phyloP scores from a whole-genome alignment of 2,888 invertebrate species.

The Cataglyphis livida region DNA sequence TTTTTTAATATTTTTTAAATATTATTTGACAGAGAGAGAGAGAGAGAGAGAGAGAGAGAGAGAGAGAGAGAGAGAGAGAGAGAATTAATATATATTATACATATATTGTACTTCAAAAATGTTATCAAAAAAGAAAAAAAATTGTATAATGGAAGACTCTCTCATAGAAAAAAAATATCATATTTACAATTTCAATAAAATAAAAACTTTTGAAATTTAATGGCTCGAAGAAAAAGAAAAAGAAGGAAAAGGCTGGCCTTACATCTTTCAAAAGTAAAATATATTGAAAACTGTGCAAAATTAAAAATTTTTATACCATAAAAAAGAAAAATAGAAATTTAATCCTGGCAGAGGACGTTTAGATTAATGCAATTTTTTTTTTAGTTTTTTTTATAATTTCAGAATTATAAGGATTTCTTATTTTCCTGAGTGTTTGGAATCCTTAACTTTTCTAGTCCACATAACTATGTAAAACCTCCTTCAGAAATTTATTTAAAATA shows the following conservation, averaged over 20 bases:
- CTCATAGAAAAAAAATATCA: background rate
- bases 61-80: background rate
- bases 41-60: background rate
- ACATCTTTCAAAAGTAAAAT: background rate
- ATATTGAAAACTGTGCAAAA: background rate
- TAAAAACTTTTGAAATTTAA: conserved; percentile 15
- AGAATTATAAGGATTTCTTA: background rate
- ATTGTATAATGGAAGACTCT: background rate
- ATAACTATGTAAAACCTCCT: background rate
- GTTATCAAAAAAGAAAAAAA: background rate
- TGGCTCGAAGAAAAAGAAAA: conserved; percentile 16
- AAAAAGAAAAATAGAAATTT: background rate
- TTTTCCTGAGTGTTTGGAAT: background rate
- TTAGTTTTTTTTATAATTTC: background rate
- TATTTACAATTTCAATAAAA: conserved; percentile 27
- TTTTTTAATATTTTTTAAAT: background rate
- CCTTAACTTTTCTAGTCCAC: background rate
- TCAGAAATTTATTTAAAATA: background rate
- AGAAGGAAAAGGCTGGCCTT: background rate
- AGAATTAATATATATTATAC: background rate
- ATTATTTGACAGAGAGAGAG: background rate
- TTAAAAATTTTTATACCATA: background rate
- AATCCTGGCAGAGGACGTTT: background rate
- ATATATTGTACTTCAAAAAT: background rate
- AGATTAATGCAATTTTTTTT: background rate